Percentiles rank a stretch among this genome's conserved stretches.
Evolutionary conservation across 2,888 invertebrate genomes (phyloP).

Genomic region (Ochropacha duplaris): DNA sequence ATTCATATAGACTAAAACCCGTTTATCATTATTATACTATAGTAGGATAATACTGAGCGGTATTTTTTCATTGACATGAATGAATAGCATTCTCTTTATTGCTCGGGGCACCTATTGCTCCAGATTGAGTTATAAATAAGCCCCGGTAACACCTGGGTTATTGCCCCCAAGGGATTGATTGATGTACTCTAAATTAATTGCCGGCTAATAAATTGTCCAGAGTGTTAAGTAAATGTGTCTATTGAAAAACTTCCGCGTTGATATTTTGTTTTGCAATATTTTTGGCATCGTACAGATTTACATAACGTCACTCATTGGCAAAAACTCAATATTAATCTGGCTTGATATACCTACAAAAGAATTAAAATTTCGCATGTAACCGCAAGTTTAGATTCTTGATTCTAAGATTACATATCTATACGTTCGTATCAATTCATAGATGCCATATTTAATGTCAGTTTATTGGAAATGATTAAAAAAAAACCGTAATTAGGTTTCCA

Average conservation of each 20-base stretch:
- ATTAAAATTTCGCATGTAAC: background rate
- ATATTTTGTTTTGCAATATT: background rate
- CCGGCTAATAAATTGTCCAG: slow-evolving; percentile 19
- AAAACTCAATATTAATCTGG: too few relatives aligned
- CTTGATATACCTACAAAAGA: too few relatives aligned
- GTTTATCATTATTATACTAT: too few relatives aligned
- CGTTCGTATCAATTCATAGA: background rate
- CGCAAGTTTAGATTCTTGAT: background rate
- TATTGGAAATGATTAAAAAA: background rate
- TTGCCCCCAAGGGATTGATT: slow-evolving; percentile 27
- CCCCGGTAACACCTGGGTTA: slow-evolving; percentile 26
- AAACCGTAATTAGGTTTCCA: background rate
- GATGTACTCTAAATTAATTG: slow-evolving; percentile 24
- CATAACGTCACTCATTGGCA: too few relatives aligned
- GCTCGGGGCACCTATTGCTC: background rate
- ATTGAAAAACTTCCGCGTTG: slow-evolving; percentile 9
- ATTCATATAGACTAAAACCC: too few relatives aligned
- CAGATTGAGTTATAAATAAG: slow-evolving; percentile 40
- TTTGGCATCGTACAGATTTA: too few relatives aligned
- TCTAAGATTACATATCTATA: background rate
- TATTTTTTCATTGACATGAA: too few relatives aligned
- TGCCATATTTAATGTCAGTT: background rate
- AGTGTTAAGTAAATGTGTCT: slow-evolving; percentile 16
- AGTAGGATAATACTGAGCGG: too few relatives aligned
- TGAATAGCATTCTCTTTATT: background rate